Evolutionary conservation across 2,113 vertebrate species (phyloP).

Genomic region (Capreolus pygargus): DNA sequence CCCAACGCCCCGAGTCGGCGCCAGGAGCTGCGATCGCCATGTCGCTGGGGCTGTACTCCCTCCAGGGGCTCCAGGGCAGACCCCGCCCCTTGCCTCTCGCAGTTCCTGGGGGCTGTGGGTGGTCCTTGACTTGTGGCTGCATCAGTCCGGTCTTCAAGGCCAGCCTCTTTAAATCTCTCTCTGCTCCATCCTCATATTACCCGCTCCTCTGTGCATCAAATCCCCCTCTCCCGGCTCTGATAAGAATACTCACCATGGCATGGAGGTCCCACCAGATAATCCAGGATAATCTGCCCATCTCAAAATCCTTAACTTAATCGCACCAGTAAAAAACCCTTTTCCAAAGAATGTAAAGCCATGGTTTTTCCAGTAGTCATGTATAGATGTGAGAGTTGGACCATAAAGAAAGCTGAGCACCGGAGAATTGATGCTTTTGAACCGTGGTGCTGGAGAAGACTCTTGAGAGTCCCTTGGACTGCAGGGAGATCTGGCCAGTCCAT

Average conservation of each 20-base stretch:
- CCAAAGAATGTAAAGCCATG: not conserved
- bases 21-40: too few relatives aligned
- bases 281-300: not conserved
- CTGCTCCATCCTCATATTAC: too few relatives aligned
- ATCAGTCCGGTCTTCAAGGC: not conserved
- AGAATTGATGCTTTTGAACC: not conserved
- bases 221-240: not conserved
- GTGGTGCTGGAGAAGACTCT: not conserved
- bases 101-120: fast-evolving
- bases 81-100: fast-evolving
- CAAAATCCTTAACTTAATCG: not conserved
- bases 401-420: not conserved
- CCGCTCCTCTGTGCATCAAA: not conserved
- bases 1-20: not conserved
- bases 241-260: fast-evolving
- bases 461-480: not conserved
- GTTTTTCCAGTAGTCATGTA: not conserved
- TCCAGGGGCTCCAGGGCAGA: not conserved
- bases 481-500: not conserved
- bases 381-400: not conserved
- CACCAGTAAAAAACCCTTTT: not conserved
- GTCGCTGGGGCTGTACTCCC: fast-evolving
- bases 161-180: not conserved
- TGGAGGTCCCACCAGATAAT: not conserved
- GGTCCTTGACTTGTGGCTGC: not conserved